Evolutionary conservation across 1,140 invertebrate genomes (phyloP).

Genomic region (Lepidurus arcticus): DNA sequence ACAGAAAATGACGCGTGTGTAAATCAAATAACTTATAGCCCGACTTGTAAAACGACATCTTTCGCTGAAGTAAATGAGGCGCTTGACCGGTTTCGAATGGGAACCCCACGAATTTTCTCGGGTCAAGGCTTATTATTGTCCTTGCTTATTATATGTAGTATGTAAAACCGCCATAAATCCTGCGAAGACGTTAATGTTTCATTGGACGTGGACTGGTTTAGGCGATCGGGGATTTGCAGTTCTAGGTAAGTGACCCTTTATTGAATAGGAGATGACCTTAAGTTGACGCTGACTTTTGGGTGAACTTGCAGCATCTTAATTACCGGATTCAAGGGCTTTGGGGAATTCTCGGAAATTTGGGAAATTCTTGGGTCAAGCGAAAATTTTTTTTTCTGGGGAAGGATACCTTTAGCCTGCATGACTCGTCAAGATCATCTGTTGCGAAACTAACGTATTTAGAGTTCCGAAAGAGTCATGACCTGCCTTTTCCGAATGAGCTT

Average conservation of each 20-base stretch:
- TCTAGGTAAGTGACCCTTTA: not conserved
- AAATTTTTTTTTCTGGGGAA: not conserved
- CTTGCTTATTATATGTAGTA: not conserved
- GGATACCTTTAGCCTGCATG: not conserved
- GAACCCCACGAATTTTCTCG: not conserved
- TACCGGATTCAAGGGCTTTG: not conserved
- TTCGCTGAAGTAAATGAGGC: not conserved
- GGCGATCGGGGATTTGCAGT: not conserved
- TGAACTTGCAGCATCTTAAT: constrained; percentile 5
- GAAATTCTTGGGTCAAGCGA: not conserved
- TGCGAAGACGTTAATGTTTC: not conserved
- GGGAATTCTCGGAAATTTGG: not conserved
- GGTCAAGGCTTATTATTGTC: not conserved
- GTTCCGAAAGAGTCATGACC: too few relatives aligned
- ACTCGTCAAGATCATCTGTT: too few relatives aligned
- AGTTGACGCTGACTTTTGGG: not conserved
- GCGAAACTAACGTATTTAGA: too few relatives aligned
- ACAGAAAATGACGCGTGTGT: not conserved
- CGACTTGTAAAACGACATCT: not conserved
- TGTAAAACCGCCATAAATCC: not conserved
- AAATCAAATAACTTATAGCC: not conserved
- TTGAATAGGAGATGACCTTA: not conserved
- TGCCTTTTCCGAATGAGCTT: too few relatives aligned
- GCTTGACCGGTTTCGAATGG: not conserved
- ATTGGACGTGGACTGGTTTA: not conserved